Base-by-base conservation (phyloP, 2,888 invertebrate species). In the Hydriomena furcata region DNA sequence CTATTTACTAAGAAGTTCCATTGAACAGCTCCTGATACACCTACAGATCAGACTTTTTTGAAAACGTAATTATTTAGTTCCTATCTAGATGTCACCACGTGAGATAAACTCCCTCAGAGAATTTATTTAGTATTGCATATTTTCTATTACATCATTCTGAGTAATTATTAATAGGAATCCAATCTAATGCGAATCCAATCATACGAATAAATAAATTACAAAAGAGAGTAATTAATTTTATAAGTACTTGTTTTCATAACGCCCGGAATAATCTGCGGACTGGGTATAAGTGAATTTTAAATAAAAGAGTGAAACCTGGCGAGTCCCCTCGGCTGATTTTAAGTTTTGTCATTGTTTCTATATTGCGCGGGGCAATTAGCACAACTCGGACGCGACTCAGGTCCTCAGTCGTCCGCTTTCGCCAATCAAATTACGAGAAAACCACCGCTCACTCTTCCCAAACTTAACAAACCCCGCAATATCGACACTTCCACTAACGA, bases 331-430 rank as follows among this genome's bases (percentile, higher is more conserved):
- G 73, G 69, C 70, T 76, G 78, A 76, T 65, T 68, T 73, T 70
- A 87, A 89, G 80, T 87, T 89, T 85, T 86, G 84, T 85, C 84
- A 88, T 89, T 89, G 89, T 89, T 88, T 84, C 82, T 79, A 79
- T 86, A 88, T 88, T 86, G 86, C 82, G 78, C 83, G 75, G 69
- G 82, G 89, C 89, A 89, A 89, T 89, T 89, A 89, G 86, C 76
- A 77, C 80, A 71, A 75, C 78, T 79, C 74, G 80, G 82, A 78
- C 77, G 72, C 71, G 73, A 67, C 63, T 73, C 73, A 55, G 68
- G 65, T 78, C 74, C 73, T 68, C 72, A 65, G 64, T 61, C 68
- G 65, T 65, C 68, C 70, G 63, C 65, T 72, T 66, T 66, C 75
- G 73, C 81, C 84, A 86, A 87, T 87, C 84, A 84, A 85, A 86